These are phyloP conservation scores for Aurelia sp. DNA, from an alignment of 30 jellyfish, hydroid and myxozoan genomes.

Conservation along the genomic window DNA sequence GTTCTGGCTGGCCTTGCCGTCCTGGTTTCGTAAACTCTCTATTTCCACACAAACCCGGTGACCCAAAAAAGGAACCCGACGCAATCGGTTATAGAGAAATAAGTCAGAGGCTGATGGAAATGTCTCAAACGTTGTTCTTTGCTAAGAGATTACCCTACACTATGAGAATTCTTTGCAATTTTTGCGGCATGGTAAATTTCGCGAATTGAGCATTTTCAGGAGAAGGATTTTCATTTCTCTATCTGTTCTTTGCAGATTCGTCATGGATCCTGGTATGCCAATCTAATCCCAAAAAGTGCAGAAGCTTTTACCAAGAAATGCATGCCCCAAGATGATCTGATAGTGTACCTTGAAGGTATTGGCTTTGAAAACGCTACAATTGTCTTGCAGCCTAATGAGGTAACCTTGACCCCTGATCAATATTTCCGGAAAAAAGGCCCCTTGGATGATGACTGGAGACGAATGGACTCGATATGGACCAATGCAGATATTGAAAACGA, in stretches of 20 bases:
- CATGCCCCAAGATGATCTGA: constrained; percentile 38
- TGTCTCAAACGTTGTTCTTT: too few species aligned
- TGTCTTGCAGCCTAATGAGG: constrained; percentile 17
- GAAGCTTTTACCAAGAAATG: constrained; percentile 3
- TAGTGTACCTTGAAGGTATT: constrained; percentile 8
- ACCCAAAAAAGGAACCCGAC: too few species aligned
- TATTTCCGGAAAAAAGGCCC: constrained; percentile 65
- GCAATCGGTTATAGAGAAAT: too few species aligned
- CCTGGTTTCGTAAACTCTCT: too few species aligned
- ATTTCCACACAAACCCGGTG: too few species aligned
- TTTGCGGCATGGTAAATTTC: too few species aligned
- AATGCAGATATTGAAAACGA: constrained; percentile 31
- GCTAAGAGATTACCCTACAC: too few species aligned
- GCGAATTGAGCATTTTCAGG: too few species aligned
- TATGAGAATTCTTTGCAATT: too few species aligned
- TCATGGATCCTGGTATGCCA: constrained; percentile 32
- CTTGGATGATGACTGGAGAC: constrained; percentile 36
- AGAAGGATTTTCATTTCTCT: too few species aligned
- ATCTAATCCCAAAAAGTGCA: constrained; percentile 30
- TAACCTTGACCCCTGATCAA: constrained; percentile 2
- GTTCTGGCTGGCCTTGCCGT: too few species aligned
- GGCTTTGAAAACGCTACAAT: constrained; percentile 23
- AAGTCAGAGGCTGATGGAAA: too few species aligned
- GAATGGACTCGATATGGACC: constrained; percentile 42
- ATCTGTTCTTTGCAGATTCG: neutral